phyloP scores from a whole-genome alignment of 2,888 invertebrate species.

The Tridacna gigas region DNA sequence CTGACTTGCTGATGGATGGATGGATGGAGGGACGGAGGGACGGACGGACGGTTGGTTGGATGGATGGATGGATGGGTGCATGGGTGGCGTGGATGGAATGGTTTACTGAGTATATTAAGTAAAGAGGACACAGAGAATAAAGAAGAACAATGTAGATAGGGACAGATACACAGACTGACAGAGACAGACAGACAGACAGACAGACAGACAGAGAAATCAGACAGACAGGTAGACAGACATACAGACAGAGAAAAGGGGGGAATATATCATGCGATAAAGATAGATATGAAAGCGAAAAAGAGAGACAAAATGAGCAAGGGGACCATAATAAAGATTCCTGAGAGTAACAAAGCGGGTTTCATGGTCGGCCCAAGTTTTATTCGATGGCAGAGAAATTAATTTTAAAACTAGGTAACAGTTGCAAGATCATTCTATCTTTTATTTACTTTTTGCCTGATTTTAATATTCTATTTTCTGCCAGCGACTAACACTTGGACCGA shows the following conservation, averaged over 20 bases:
- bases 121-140: no score
- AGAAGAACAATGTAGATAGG: no score
- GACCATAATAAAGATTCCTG: neutral
- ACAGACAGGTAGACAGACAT: neutral
- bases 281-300: neutral
- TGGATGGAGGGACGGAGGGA: neutral
- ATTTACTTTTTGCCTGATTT: no score
- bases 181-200: neutral
- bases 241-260: neutral
- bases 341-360: neutral
- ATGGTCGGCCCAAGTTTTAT: neutral
- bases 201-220: neutral
- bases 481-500: no score
- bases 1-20: neutral
- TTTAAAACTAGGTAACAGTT: no score
- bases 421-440: no score
- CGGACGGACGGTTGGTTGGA: neutral
- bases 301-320: neutral
- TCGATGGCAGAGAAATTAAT: neutral
- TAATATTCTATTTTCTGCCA: no score
- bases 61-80: slow-evolving; percentile 1
- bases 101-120: neutral
- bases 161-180: neutral
- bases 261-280: neutral
- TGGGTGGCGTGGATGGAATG: neutral